Base-by-base conservation (phyloP, 2,113 vertebrate species). In the Microcebus tavaratra region DNA sequence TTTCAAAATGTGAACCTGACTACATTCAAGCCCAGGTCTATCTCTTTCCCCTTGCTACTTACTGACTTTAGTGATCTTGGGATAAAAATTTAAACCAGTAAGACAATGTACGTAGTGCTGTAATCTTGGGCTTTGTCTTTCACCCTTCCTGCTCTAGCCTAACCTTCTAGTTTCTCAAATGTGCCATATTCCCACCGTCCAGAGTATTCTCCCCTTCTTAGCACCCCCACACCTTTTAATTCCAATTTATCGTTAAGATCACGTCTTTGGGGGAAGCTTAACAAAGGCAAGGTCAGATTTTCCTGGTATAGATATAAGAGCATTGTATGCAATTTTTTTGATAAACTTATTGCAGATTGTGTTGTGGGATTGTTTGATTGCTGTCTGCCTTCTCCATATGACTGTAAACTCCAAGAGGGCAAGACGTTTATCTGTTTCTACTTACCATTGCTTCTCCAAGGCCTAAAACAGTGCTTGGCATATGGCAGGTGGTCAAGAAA, bases 81-180 rank as follows among this genome's bases (percentile, higher is more conserved):
- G 14, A 67, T 83, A 31, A 55, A 78, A 84, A 79, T 25, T 8
- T n/a, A 67, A 86, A 59, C 31, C 4, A 63, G 34, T 1, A 68
- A 34, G 36, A 17, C 8, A 2, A 1, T 48, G n/a, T 8, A 45
- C 11, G 4, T 31, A 85, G 53, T 8, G 13, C 20, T 27, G 0
- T 4, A 15, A 6, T 36, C 73, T 85, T 0, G 1, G 61, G 34
- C 13, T 50, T 81, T 45, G 25, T 36, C 34, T 39, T 39, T 2
- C 12, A 85, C 17, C 23, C 12, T 45, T 25, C 27, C 27, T 29
- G 27, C 63, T 78, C 8, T 21, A 67, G 31, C 23, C 1, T n/a
- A 55, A 12, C 3, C 6, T 88, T 31, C n/a, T 2, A 23, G 34
- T 53, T 84, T 50, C 48, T 53, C 63, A 61, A 61, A 45, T 53